Percentiles rank a stretch among this genome's conserved stretches.
Evolutionary conservation across 1,140 invertebrate genomes (phyloP).

Genomic region (Radopholus similis): DNA sequence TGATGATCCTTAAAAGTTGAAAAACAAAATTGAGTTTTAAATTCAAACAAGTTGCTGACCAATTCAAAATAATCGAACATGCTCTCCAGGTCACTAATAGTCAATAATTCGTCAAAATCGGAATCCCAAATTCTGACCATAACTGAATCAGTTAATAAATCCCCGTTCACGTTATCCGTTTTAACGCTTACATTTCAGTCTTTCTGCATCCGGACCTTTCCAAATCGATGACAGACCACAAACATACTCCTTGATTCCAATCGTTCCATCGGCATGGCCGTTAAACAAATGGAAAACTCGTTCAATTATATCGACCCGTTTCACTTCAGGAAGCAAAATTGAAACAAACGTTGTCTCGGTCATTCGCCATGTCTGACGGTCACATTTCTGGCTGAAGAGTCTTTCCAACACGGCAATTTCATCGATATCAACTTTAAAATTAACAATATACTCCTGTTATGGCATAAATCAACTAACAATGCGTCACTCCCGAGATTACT

Average conservation of each 20-base stretch:
- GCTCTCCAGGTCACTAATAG: background rate
- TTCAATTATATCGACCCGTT: background rate
- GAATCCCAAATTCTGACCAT: constrained; percentile 23
- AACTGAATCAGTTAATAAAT: constrained; percentile 15
- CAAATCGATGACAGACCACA: constrained; percentile 84
- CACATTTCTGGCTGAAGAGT: background rate
- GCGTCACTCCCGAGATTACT: constrained; percentile 10
- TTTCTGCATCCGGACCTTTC: constrained; percentile 67
- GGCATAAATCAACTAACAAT: background rate
- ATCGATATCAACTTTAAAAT: constrained; percentile 5
- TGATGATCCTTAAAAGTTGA: background rate
- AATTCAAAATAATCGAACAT: background rate
- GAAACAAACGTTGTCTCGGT: background rate
- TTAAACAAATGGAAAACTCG: constrained; percentile 76
- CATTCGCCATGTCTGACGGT: background rate
- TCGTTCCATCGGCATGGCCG: constrained; percentile 80
- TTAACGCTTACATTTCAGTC: constrained; percentile 24
- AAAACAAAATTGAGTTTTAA: background rate
- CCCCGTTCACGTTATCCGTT: background rate
- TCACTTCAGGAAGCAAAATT: background rate
- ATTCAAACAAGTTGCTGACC: background rate
- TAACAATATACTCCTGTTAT: background rate
- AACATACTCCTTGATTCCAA: constrained; percentile 86
- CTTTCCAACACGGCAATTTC: constrained; percentile 8
- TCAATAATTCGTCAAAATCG: constrained; percentile 13